phyloP scores from a whole-genome alignment of 2,797 vertebrate genomes.

The Tamandua tetradactyla region DNA sequence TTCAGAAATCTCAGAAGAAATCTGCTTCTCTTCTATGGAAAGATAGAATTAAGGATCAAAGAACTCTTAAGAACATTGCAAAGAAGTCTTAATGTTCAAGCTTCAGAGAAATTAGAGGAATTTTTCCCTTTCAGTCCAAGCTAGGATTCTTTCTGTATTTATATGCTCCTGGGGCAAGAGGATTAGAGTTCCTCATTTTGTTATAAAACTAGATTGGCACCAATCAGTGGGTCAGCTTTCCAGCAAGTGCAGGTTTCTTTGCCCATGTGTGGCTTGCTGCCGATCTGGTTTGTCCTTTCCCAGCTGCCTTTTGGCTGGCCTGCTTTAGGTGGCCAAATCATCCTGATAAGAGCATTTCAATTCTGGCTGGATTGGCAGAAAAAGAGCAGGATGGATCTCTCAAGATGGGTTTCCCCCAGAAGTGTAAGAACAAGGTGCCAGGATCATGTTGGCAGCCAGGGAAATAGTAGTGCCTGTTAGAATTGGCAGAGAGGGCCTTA shows the following conservation, averaged over 20 bases:
- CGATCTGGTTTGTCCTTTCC: not conserved
- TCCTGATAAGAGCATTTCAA: constrained; percentile 45
- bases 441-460: constrained; percentile 61
- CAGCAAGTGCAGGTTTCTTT: not conserved
- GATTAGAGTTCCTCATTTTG: not conserved
- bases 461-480: constrained; percentile 61
- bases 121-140: not conserved
- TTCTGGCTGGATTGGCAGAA: constrained; percentile 58
- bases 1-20: not conserved
- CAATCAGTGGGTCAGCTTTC: not conserved
- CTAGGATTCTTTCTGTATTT: constrained; percentile 9
- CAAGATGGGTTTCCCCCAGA: not conserved
- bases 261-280: not conserved
- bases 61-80: constrained; percentile 56
- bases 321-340: constrained; percentile 13
- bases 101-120: constrained; percentile 40
- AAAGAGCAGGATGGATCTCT: constrained; percentile 66
- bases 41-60: constrained; percentile 60
- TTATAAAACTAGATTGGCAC: not conserved
- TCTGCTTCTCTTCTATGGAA: constrained; percentile 40
- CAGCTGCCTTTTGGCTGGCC: constrained; percentile 25
- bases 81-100: constrained; percentile 57
- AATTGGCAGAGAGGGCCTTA: constrained; percentile 74
- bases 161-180: not conserved
- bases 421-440: constrained; percentile 62